Conservation (phyloP, 1,140 invertebrate genomes). For the Himalopsyche phryganea region DNA sequence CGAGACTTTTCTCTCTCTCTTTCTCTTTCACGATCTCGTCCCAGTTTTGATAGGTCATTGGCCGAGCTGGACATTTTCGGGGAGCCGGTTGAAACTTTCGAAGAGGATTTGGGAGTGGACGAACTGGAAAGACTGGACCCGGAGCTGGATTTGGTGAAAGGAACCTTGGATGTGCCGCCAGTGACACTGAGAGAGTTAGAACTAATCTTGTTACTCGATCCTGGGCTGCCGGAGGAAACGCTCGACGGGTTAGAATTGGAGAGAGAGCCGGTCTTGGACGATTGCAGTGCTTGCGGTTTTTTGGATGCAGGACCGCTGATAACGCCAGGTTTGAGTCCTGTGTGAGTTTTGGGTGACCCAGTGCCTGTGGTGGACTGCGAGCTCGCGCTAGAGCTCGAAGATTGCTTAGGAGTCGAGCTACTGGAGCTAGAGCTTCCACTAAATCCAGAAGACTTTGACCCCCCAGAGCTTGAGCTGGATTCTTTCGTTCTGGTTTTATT, state of each 20-base stretch:
- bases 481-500: conserved; percentile 79
- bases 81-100: conserved; percentile 49
- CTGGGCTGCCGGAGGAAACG: conserved; percentile 40
- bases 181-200: conserved; percentile 35
- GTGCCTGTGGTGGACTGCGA: conserved; percentile 52
- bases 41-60: conserved; percentile 47
- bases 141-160: conserved; percentile 57
- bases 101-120: conserved; percentile 50
- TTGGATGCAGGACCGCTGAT: conserved; percentile 76
- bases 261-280: conserved; percentile 48
- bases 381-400: conserved; percentile 37
- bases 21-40: conserved; percentile 40
- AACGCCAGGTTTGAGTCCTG: conserved; percentile 79
- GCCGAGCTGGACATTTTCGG: conserved; percentile 48
- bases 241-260: conserved; percentile 40
- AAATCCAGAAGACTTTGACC: conserved; percentile 39
- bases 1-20: conserved; percentile 48
- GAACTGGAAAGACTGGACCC: conserved; percentile 54
- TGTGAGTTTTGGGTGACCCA: conserved; percentile 73
- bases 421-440: conserved; percentile 40
- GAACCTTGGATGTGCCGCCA: conserved; percentile 49
- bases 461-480: conserved; percentile 48
- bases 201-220: conserved; percentile 39
- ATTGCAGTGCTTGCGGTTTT: conserved; percentile 61
- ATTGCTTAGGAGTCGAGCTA: conserved; percentile 39